Evolutionary conservation across 1,140 invertebrate species (phyloP).

Genomic region (Cryptotermes secundus): DNA sequence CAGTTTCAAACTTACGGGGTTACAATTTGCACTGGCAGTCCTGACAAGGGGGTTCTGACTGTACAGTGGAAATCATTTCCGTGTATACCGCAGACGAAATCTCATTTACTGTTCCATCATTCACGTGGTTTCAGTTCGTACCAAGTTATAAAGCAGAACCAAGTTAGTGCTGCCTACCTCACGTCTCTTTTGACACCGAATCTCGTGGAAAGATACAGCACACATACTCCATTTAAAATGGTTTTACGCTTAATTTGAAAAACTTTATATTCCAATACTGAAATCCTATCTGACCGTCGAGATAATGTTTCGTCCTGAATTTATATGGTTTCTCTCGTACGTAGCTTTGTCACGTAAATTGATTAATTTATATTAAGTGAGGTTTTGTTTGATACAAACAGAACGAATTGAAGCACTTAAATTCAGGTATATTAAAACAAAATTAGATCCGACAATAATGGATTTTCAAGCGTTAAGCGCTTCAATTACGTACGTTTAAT

Average conservation of each 20-base stretch:
- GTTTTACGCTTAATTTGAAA: not conserved
- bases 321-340: too few species aligned
- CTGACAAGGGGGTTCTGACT: not conserved
- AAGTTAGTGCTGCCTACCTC: not conserved
- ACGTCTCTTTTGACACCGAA: not conserved
- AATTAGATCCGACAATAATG: too few species aligned
- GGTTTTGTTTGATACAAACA: not conserved
- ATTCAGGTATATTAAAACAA: too few species aligned
- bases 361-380: not conserved
- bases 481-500: too few species aligned
- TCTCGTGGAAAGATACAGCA: not conserved
- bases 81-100: not conserved
- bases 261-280: not conserved
- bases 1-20: not conserved
- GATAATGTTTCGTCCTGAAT: not conserved
- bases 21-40: not conserved
- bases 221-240: not conserved
- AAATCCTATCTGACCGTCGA: too few species aligned
- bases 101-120: not conserved
- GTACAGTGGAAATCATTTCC: not conserved
- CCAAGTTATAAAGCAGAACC: not conserved
- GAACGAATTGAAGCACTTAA: not conserved
- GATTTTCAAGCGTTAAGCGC: too few species aligned
- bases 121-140: not conserved
- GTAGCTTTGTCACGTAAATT: not conserved